Percentiles rank a stretch among this genome's conserved stretches.
phyloP scores from a whole-genome alignment of 2,797 vertebrate species.

The Sparus aurata region DNA sequence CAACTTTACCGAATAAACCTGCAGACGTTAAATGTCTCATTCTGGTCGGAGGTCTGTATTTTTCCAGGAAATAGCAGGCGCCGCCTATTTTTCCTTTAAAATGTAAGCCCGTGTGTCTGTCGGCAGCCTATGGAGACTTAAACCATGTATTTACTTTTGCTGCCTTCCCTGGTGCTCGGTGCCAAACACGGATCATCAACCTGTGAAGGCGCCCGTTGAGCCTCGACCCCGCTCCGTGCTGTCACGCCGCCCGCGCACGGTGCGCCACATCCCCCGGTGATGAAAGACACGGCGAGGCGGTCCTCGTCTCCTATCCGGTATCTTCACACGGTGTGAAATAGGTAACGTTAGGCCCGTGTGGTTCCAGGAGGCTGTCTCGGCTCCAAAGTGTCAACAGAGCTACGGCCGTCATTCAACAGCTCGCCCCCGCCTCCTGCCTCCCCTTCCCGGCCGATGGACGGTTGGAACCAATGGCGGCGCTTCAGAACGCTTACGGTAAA shows the following conservation, averaged over 20 bases:
- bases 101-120: constrained; percentile 3
- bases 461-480: constrained; percentile 64
- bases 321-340: constrained; percentile 30
- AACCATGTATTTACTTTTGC: constrained; percentile 55
- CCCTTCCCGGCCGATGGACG: constrained; percentile 31
- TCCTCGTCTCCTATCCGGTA: constrained; percentile 58
- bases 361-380: constrained; percentile 41
- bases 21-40: constrained; percentile 43
- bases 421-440: constrained; percentile 59
- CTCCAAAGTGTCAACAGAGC: constrained; percentile 59
- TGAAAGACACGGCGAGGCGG: constrained; percentile 38
- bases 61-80: constrained; percentile 50
- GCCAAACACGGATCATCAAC: constrained; percentile 56
- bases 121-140: constrained; percentile 19
- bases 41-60: constrained; percentile 32
- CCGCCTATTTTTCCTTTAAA: constrained; percentile 40
- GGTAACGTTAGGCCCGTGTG: constrained; percentile 60
- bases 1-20: constrained; percentile 64
- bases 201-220: constrained; percentile 55
- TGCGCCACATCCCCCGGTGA: constrained; percentile 58
- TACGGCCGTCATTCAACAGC: constrained; percentile 70
- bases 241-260: constrained; percentile 28
- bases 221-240: constrained; percentile 37
- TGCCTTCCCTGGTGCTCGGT: constrained; percentile 34
- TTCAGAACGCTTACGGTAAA: neutral